These are phyloP conservation scores for Motacilla alba DNA, from an alignment of 2,113 vertebrate species.

Conservation along the genomic window DNA sequence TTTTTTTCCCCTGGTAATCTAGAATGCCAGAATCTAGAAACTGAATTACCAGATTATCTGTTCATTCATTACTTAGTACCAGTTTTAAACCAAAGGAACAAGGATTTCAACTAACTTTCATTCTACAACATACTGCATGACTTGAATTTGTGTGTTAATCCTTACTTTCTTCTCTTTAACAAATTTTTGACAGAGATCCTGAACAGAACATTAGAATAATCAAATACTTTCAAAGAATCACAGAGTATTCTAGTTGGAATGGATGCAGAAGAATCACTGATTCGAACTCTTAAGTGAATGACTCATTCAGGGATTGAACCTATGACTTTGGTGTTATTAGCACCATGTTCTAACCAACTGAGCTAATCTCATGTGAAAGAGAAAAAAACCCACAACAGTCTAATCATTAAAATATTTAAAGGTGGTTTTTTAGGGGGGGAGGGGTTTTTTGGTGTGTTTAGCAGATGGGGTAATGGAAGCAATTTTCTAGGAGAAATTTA, in stretches of 20 bases:
- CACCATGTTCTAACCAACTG: background rate
- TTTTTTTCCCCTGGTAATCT: background rate
- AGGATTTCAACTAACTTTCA: background rate
- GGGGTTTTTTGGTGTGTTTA: accelerated
- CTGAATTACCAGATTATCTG: background rate
- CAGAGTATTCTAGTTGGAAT: background rate
- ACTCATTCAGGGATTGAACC: background rate
- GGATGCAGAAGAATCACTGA: background rate
- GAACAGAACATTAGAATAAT: background rate
- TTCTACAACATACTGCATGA: background rate
- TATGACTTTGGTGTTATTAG: background rate
- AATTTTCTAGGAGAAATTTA: background rate
- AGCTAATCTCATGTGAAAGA: background rate
- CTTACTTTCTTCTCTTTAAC: background rate
- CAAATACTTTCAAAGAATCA: background rate
- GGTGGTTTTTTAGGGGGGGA: background rate
- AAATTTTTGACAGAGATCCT: background rate
- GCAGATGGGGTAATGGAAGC: background rate
- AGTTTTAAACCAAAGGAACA: background rate
- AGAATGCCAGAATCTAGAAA: background rate
- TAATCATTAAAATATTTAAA: background rate
- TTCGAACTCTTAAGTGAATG: background rate
- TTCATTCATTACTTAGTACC: background rate
- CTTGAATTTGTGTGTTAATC: background rate
- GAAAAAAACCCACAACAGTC: background rate